Evolutionary conservation across 2,797 vertebrate genomes (phyloP), one percentile per base, ranked within the genome.

Genomic region (Leptodactylus fallax): DNA sequence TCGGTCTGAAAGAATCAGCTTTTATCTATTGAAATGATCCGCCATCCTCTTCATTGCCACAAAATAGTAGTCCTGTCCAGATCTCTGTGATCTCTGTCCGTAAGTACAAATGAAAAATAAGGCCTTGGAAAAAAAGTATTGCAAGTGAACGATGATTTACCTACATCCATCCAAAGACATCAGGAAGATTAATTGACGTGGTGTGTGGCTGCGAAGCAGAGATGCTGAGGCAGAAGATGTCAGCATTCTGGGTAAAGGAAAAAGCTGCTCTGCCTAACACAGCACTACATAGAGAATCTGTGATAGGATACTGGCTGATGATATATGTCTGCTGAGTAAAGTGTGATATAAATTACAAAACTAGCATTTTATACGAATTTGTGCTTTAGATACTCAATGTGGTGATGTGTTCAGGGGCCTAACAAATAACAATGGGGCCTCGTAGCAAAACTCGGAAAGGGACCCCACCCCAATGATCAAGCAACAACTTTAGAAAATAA

Each of bases 61-160:
- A 53, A 81, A 81, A 81, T 49, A 12, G 85, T 67, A 85, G 23
- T 45, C 74, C 65, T 72, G 77, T 65, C 79, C 56, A 65, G 7
- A 76, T 76, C 17, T 65, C 12, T 47, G 6, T 81, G 77, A 55
- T 85, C 83, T 85, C 78, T 77, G 79, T 81, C 79, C 79, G 60
- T 49, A 60, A 65, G 13, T 79, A 78, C 16, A 81, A 74, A 87
- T 53, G 47, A 80, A 53, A 80, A 82, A 85, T 63, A 10, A 47
- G 47, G 36, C 17, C n/a, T 45, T 9, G 7, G 19, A 82, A 87
- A 72, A 79, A 49, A 81, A 58, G 47, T 25, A 63, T 79, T 76
- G 45, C 58, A 47, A 76, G 79, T 36, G 49, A 85, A 81, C 14
- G 16, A 88, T 84, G 65, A 88, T 88, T 85, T 79, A 69, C 74